These are phyloP conservation scores for Podargus strigoides DNA, from an alignment of 2,797 vertebrate genomes.

Conservation along the genomic window DNA sequence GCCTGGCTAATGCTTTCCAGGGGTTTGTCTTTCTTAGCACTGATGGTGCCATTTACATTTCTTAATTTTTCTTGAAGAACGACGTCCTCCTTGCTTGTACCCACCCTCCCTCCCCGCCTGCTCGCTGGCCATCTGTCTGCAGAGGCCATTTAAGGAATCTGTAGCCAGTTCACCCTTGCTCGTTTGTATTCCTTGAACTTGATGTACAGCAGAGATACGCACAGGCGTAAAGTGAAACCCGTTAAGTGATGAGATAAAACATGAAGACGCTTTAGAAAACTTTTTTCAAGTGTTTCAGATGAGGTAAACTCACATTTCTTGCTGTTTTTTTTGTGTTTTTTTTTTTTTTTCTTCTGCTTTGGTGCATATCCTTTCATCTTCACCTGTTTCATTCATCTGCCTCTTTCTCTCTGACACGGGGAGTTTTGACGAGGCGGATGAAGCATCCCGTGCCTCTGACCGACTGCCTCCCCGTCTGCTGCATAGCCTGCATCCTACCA, in stretches of 20 bases:
- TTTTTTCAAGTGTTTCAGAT: background rate
- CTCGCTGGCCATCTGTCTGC: background rate
- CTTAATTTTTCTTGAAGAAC: conserved; percentile 2
- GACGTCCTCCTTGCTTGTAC: background rate
- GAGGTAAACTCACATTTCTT: background rate
- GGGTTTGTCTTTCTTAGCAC: conserved; percentile 26
- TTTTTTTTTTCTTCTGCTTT: background rate
- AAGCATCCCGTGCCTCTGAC: background rate
- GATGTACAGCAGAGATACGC: background rate
- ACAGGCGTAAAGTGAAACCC: background rate
- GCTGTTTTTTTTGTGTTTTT: no score
- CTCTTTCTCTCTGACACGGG: background rate
- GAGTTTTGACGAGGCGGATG: background rate
- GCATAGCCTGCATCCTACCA: background rate
- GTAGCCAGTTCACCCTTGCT: background rate
- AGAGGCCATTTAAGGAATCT: background rate
- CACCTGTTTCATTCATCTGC: background rate
- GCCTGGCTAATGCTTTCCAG: background rate
- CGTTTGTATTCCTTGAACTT: background rate
- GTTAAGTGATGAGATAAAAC: background rate
- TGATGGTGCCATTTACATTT: conserved; percentile 2
- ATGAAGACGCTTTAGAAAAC: background rate
- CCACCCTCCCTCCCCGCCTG: background rate
- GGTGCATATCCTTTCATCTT: background rate
- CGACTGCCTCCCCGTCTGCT: background rate